These are phyloP conservation scores for Pelodytes ibericus DNA, from an alignment of 2,797 vertebrate genomes.

Conservation along the genomic window DNA sequence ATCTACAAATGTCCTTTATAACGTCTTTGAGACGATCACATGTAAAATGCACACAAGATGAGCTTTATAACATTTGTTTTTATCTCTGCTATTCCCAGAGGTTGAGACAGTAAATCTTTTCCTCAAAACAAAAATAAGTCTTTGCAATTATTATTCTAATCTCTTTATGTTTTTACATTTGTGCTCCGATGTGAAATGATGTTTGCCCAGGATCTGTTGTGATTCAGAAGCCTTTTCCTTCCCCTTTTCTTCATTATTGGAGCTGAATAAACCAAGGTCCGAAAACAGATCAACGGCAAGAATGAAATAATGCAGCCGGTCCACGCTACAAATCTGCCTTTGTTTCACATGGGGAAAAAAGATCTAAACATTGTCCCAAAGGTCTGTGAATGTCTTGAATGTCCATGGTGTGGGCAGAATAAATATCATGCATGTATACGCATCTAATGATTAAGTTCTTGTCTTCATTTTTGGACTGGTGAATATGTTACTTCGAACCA, in stretches of 20 bases:
- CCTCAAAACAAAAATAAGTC: too few species aligned
- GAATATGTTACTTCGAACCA: slow-evolving; percentile 43
- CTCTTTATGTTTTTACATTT: too few species aligned
- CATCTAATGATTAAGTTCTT: slow-evolving; percentile 39
- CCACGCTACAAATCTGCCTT: slow-evolving; percentile 31
- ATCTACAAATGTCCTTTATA: too few species aligned
- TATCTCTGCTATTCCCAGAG: too few species aligned
- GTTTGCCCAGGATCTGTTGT: not conserved
- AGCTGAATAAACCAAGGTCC: slow-evolving; percentile 1
- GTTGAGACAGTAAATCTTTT: too few species aligned
- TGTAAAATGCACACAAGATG: too few species aligned
- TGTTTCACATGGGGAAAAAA: slow-evolving; percentile 22
- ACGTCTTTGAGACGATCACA: too few species aligned
- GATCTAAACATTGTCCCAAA: not conserved
- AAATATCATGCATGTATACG: slow-evolving; percentile 25
- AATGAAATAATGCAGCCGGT: slow-evolving; percentile 11
- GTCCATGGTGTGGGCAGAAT: slow-evolving; percentile 23
- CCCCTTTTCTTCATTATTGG: not conserved
- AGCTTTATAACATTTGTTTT: too few species aligned
- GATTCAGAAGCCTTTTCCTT: not conserved
- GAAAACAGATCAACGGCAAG: slow-evolving; percentile 1
- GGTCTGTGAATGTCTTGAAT: slow-evolving; percentile 30
- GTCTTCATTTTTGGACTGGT: slow-evolving; percentile 20
- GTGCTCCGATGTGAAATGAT: not conserved
- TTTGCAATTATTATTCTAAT: not conserved